Evolutionary conservation across 2,797 vertebrate genomes (phyloP).

Genomic region (Rhabdophis nuchalis): DNA sequence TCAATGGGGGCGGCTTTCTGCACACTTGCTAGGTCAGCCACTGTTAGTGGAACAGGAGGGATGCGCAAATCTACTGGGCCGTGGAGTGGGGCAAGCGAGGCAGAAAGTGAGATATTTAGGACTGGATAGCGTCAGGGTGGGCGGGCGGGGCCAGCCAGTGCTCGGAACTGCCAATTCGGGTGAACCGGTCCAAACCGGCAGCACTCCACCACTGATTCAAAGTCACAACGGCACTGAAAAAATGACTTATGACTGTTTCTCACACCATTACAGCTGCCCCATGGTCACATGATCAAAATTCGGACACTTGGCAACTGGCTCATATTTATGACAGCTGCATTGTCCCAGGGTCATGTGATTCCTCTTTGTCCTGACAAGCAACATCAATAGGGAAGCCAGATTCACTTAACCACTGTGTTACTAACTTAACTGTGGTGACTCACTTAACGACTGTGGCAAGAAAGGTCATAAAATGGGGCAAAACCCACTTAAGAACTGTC

Average conservation of each 20-base stretch:
- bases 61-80: too few relatives aligned
- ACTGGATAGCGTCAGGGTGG: too few relatives aligned
- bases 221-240: background rate
- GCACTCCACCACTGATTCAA: background rate
- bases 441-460: background rate
- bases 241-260: background rate
- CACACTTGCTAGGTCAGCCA: too few relatives aligned
- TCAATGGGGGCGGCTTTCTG: too few relatives aligned
- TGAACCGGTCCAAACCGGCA: too few relatives aligned
- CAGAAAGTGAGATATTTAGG: too few relatives aligned
- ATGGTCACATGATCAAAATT: background rate
- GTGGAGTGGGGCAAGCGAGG: too few relatives aligned
- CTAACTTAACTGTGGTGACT: background rate
- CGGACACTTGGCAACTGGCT: background rate
- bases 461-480: background rate
- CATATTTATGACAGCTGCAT: background rate
- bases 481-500: background rate
- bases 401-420: background rate
- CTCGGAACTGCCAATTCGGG: too few relatives aligned
- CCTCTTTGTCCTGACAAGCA: background rate
- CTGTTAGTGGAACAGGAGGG: too few relatives aligned
- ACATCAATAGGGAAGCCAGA: background rate
- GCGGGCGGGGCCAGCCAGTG: too few relatives aligned
- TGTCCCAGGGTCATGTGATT: background rate
- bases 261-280: background rate